Evolutionary conservation across 2,797 vertebrate species (phyloP), one percentile per base, ranked within the genome.

Genomic region (Crax fasciolata): DNA sequence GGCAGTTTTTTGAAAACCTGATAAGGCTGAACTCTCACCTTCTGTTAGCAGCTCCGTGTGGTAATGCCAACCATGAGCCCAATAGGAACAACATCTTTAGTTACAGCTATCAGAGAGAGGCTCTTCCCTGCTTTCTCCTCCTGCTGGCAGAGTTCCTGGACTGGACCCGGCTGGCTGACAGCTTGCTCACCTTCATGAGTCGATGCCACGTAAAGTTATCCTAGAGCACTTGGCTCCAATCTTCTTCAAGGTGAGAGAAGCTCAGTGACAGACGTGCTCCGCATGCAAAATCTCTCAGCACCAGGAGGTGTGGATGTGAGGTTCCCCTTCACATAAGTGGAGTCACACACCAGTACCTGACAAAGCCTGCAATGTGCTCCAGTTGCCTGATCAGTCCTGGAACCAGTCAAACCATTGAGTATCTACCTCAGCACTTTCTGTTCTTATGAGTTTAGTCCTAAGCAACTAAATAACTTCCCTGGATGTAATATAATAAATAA

Each of bases 81-180:
- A 66, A n/a, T 66, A 85, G 70, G 32, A 92, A 19, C 30, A 84
- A 43, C 68, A 21, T 44, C 51, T 85, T 89, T 83, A 86, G 70
- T 70, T 85, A 59, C 44, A 91, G 66, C 27, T 90, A 58, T 62
- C 54, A 78, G 51, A 87, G 43, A 59, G 58, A 85, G 59, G 30
- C 19, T 55, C 11, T 57, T 66, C 49, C 72, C 41, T 89, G 51
- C 75, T 30, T 28, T 27, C 51, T 94, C n/a, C n/a, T 73, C 24
- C 48, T 67, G 14, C 82, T 95, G 94, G 84, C 93, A 78, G 58
- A n/a, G 11, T 66, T 96, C 82, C 87, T 79, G 92, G 79, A 20
- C 8, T 52, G 55, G 48, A 78, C 27, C 39, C 14, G 2, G 70
- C 83, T 95, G 72, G 61, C 66, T 89, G n/a, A n/a, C 17, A 59